phyloP scores from a whole-genome alignment of 1,140 invertebrate species.

The Calycopis cecrops region DNA sequence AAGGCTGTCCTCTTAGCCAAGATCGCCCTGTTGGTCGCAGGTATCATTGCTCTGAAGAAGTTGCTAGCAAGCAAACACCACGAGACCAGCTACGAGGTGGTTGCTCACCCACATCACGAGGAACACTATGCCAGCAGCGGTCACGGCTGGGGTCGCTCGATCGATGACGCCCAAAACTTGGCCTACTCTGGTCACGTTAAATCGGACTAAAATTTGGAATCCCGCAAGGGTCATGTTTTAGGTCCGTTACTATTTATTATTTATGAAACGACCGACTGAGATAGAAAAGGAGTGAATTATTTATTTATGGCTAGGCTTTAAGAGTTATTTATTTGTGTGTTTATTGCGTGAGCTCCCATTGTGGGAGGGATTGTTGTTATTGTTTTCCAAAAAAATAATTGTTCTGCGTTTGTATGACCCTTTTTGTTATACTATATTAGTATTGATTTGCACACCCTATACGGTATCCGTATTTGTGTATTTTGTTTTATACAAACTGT shows the following conservation, averaged over 20 bases:
- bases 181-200: constrained; percentile 79
- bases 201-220: constrained; percentile 44
- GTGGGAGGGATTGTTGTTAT: constrained; percentile 49
- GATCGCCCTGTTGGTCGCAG: constrained; percentile 84
- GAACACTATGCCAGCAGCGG: constrained; percentile 75
- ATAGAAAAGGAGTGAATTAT: constrained; percentile 19
- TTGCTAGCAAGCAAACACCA: constrained; percentile 82
- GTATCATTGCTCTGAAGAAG: constrained; percentile 86
- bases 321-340: constrained; percentile 56
- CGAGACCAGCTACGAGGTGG: constrained; percentile 83
- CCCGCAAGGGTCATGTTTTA: constrained; percentile 34
- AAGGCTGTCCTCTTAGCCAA: constrained; percentile 89
- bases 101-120: constrained; percentile 80
- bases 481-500: constrained; percentile 51
- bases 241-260: constrained; percentile 28
- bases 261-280: constrained; percentile 32
- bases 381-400: constrained; percentile 50
- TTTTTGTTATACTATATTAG: constrained; percentile 63
- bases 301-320: constrained; percentile 59
- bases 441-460: constrained; percentile 57
- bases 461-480: constrained; percentile 73
- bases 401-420: constrained; percentile 67
- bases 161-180: constrained; percentile 77
- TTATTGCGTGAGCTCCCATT: constrained; percentile 51
- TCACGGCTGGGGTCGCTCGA: constrained; percentile 76